A percentile compares a stretch with the other conserved stretches of the same genome.
Evolutionary conservation across 2,113 vertebrate genomes (phyloP).

Genomic region (Ahaetulla prasina): DNA sequence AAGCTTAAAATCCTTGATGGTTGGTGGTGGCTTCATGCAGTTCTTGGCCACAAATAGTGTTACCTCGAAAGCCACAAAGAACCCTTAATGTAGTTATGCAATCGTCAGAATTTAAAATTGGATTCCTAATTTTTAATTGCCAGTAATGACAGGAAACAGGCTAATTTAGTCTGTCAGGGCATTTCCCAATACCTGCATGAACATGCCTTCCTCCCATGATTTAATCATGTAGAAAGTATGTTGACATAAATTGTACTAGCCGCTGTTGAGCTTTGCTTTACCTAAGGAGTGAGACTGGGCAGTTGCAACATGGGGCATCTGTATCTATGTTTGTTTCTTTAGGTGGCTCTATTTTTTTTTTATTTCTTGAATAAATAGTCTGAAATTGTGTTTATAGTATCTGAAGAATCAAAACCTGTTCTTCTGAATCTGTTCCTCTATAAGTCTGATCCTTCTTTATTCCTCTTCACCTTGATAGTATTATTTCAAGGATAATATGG

Average conservation of each 20-base stretch:
- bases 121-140: background rate
- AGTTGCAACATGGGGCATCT: background rate
- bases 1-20: background rate
- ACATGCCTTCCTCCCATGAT: background rate
- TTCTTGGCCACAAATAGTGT: background rate
- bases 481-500: background rate
- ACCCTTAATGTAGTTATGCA: background rate
- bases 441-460: background rate
- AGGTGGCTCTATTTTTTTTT: background rate
- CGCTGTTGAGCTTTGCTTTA: background rate
- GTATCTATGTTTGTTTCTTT: background rate
- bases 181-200: background rate
- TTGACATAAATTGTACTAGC: background rate
- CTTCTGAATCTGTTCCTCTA: background rate
- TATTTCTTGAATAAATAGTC: background rate
- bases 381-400: background rate
- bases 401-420: background rate
- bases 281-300: background rate
- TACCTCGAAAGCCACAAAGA: background rate
- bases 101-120: background rate
- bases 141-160: background rate
- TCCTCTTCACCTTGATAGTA: background rate
- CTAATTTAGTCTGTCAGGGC: background rate
- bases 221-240: background rate
- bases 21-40: background rate